These are phyloP conservation scores for Stichopus chloronotus DNA, from an alignment of 35 echinoderm and acorn worm genomes.

Conservation along the genomic window DNA sequence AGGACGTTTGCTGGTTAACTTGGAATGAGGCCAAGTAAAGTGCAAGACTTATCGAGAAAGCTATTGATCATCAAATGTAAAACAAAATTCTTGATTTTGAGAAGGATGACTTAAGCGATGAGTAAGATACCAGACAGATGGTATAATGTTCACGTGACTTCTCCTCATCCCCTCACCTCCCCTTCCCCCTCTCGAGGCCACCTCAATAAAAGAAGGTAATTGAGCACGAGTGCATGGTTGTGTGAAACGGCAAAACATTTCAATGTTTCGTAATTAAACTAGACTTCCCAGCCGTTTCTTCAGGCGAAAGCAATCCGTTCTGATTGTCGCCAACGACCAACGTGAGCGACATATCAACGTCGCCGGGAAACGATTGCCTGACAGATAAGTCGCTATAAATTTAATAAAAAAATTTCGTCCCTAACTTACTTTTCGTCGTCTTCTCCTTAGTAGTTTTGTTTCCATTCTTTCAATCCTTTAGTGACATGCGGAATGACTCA, in stretches of 20 bases:
- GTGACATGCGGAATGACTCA: not conserved
- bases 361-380: not conserved
- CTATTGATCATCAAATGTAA: too few relatives aligned
- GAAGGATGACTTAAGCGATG: too few relatives aligned
- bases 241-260: not conserved
- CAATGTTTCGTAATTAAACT: slow-evolving; percentile 2
- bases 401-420: slow-evolving; percentile 18
- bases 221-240: not conserved
- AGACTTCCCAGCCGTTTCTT: slow-evolving; percentile 25
- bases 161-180: not conserved
- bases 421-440: not conserved
- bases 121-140: too few relatives aligned
- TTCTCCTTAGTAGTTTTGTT: not conserved
- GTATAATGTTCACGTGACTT: not conserved
- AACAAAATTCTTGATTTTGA: too few relatives aligned
- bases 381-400: not conserved
- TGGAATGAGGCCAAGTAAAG: too few relatives aligned
- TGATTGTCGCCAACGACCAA: not conserved
- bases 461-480: not conserved
- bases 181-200: not conserved
- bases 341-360: not conserved
- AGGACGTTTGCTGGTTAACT: too few relatives aligned
- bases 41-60: too few relatives aligned
- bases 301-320: slow-evolving; percentile 7
- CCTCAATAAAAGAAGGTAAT: not conserved